A percentile compares a stretch with the other conserved stretches of the same genome.
Evolutionary conservation across 1,140 invertebrate species (phyloP).

Genomic region (Penaeus indicus): DNA sequence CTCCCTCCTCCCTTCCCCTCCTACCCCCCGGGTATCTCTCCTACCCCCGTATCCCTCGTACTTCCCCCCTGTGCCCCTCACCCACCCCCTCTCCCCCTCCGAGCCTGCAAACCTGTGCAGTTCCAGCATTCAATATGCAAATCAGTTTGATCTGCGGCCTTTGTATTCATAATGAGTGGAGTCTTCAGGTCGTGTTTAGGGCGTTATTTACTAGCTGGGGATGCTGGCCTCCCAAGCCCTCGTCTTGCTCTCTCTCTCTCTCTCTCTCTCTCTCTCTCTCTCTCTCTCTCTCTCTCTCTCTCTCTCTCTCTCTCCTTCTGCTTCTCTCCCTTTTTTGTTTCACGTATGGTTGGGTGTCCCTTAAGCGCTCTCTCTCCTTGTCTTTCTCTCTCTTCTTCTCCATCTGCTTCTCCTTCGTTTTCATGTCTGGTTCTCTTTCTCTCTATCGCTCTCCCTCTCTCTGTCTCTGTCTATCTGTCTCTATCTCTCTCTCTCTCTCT

Average conservation of each 20-base stretch:
- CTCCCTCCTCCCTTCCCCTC: neutral
- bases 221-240: conserved; percentile 37
- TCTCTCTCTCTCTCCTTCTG: too few species aligned
- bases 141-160: conserved; percentile 63
- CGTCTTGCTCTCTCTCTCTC: neutral
- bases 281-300: too few species aligned
- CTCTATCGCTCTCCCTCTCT: too few species aligned
- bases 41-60: neutral
- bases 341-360: too few species aligned
- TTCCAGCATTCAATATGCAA: conserved; percentile 59
- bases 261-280: too few species aligned
- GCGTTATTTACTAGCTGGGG: conserved; percentile 59
- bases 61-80: conserved; percentile 1
- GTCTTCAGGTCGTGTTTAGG: conserved; percentile 58
- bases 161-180: conserved; percentile 64
- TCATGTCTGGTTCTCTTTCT: too few species aligned
- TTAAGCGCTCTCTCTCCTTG: too few species aligned
- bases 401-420: too few species aligned
- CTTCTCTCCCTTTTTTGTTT: too few species aligned
- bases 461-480: too few species aligned
- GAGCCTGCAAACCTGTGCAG: conserved; percentile 31
- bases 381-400: too few species aligned
- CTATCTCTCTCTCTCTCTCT: too few species aligned
- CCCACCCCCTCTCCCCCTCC: conserved; percentile 19
- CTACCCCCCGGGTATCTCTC: neutral